Percentiles rank a stretch among this genome's conserved stretches.
Evolutionary conservation across 1,140 invertebrate genomes (phyloP).

Genomic region (Globodera ellingtonae): DNA sequence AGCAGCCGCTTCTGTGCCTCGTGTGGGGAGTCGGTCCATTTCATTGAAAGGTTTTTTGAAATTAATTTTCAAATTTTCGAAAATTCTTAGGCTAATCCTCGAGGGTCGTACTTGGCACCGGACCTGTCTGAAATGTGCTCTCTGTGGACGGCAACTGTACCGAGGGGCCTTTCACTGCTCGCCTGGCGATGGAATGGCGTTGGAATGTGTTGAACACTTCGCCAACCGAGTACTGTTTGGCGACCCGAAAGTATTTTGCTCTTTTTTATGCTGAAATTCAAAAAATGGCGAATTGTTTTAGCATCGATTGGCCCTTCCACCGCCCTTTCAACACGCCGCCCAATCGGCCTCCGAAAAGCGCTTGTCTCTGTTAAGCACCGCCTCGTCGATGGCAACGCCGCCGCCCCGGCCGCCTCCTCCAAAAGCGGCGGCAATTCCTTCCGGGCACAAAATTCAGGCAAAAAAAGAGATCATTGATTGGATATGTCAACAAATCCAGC

Average conservation of each 20-base stretch:
- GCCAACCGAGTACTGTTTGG: conserved; percentile 22
- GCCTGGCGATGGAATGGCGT: neutral
- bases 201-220: conserved; percentile 28
- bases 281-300: neutral
- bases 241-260: conserved; percentile 22
- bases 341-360: conserved; percentile 2
- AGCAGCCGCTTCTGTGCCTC: neutral
- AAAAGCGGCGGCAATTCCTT: neutral
- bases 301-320: conserved; percentile 25
- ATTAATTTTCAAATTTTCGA: conserved; percentile 1
- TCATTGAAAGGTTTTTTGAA: conserved; percentile 24
- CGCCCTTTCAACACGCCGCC: neutral
- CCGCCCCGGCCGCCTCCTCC: conserved; percentile 29
- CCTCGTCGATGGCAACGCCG: conserved; percentile 19
- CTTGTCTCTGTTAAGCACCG: conserved; percentile 5
- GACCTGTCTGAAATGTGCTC: conserved; percentile 20
- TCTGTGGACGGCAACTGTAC: conserved; percentile 25
- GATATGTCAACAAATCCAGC: neutral
- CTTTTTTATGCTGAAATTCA: neutral
- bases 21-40: conserved; percentile 22
- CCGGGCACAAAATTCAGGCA: neutral
- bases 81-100: neutral
- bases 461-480: neutral
- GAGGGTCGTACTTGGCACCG: conserved; percentile 24
- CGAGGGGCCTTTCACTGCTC: conserved; percentile 8